phyloP scores from a whole-genome alignment of 2,797 vertebrate species.

The Semotilus atromaculatus region DNA sequence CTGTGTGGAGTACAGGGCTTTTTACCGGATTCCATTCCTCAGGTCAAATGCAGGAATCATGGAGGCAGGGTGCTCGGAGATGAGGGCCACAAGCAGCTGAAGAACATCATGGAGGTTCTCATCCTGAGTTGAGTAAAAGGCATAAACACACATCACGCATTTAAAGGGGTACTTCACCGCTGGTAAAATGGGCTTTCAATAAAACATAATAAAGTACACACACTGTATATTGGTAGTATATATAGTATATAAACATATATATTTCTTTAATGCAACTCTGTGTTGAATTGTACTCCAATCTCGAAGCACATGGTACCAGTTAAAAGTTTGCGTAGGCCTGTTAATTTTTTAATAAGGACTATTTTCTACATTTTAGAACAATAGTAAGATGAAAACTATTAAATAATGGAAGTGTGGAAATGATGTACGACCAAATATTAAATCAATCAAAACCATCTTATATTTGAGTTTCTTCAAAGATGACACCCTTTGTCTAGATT shows the following conservation, averaged over 20 bases:
- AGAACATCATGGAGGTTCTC: conserved; percentile 97
- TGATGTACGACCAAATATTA: neutral
- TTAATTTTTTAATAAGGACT: neutral
- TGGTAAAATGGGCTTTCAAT: neutral
- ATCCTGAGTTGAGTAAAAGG: conserved; percentile 78
- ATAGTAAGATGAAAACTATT: neutral
- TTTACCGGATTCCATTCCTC: conserved; percentile 93
- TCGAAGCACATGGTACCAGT: neutral
- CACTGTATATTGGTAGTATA: too few relatives aligned
- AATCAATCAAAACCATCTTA: neutral
- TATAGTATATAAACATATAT: too few relatives aligned
- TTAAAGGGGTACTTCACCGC: neutral
- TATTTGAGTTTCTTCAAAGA: neutral
- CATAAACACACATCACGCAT: conserved; percentile 27
- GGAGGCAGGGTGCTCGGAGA: conserved; percentile 94
- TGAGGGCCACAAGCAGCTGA: conserved; percentile 94
- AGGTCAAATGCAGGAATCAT: conserved; percentile 98
- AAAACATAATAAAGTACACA: neutral
- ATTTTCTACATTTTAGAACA: neutral
- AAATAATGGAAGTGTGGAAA: neutral
- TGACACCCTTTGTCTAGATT: neutral
- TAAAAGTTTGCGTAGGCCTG: neutral
- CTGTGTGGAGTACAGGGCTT: conserved; percentile 22
- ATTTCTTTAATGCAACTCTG: neutral
- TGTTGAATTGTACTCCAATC: neutral